Base-by-base conservation (phyloP, 1,140 invertebrate genomes). In the Heliconius himera region DNA sequence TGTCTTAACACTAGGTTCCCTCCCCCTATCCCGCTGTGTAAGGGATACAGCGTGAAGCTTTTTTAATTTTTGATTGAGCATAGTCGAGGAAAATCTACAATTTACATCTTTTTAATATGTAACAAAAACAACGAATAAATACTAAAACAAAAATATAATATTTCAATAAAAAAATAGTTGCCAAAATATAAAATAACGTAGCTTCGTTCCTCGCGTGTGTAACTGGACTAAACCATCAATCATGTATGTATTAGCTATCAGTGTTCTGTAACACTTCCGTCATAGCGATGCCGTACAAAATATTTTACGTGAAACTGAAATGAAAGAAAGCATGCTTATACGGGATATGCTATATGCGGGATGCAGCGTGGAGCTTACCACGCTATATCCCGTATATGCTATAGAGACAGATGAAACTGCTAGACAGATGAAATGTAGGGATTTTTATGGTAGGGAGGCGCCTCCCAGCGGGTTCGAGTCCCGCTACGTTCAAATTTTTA, bases 171-270 rank as follows among this genome's bases (percentile, higher is more conserved):
- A 51, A 51, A 49, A 49, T 18, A 49, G 3, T 11, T 60, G 22
- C 22, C 56, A 60, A 60, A 56, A 49, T 49, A 9, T 60, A 60
- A 60, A 26, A n/a, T 56, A 60, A 60, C 22, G 22, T 9, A 73
- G 9, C 49, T 51, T 49, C 20, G 41, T 26, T 18, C n/a, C 8
- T 54, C 29, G 51, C 38, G 73, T 74, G 73, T 74, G 33, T 51
- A 36, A 36, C 73, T 9, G 51, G 73, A 33, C 73, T 56, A 56
- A 60, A 3, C 9, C 26, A 74, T 74, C 73, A 36, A 56, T 74
- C 73, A 74, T 60, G 16, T 29, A 18, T 20, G 49, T 66, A 66
- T 26, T 66, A 20, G 51, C 51, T 60, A 74, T 74, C 73, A 56
- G 73, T 74, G 49, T 22, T 56, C n/a, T 9, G n/a, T 11, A 66